These are phyloP conservation scores for Aleiodes sp. DNA, from an alignment of 1,140 invertebrate species.

Conservation along the genomic window DNA sequence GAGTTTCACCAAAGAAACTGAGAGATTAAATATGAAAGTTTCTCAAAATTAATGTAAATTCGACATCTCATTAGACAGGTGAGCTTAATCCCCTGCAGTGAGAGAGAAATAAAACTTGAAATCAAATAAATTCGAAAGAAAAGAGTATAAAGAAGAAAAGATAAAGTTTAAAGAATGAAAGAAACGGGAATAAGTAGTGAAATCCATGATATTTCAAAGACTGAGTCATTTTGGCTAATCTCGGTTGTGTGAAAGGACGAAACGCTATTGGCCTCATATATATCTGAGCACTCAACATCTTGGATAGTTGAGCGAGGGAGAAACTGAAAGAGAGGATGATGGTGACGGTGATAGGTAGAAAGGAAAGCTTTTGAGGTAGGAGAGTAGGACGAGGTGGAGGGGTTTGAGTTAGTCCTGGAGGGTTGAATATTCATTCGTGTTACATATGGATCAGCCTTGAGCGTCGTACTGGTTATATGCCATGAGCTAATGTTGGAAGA, in stretches of 20 bases:
- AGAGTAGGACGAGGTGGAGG: background rate
- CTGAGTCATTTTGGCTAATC: background rate
- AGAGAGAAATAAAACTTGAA: background rate
- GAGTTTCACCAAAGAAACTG: background rate
- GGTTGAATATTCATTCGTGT: conserved; percentile 66
- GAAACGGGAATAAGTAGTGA: background rate
- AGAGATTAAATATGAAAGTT: background rate
- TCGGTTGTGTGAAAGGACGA: conserved; percentile 5
- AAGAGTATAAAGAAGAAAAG: background rate
- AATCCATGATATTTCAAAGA: conserved; percentile 7
- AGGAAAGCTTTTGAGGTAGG: background rate
- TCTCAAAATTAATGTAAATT: conserved; percentile 12
- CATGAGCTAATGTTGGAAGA: conserved; percentile 38
- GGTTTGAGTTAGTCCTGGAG: conserved; percentile 39
- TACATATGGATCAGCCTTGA: conserved; percentile 65
- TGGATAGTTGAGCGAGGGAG: background rate
- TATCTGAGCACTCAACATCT: conserved; percentile 49
- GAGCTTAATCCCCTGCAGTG: background rate
- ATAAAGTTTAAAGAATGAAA: background rate
- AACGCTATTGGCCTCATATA: conserved; percentile 18
- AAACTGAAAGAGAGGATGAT: conserved; percentile 25
- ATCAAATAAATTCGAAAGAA: background rate
- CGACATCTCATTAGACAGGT: background rate
- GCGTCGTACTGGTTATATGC: conserved; percentile 36
- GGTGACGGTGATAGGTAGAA: background rate